phyloP scores from a whole-genome alignment of 2,113 vertebrate genomes.

The Gracilinanus agilis region DNA sequence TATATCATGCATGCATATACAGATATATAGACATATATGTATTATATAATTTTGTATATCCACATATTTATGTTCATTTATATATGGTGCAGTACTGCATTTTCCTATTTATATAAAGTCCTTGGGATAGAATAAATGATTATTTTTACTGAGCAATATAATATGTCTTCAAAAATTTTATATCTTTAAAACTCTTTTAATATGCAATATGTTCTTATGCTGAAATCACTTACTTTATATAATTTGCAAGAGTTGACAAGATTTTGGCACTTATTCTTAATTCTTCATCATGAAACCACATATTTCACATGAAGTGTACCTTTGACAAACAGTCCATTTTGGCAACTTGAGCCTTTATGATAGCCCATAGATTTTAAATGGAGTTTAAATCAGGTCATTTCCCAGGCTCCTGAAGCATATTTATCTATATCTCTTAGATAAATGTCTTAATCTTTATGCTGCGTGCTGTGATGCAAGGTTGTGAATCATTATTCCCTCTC shows the following conservation, averaged over 20 bases:
- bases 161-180: not conserved
- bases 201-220: not conserved
- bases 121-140: not conserved
- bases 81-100: not conserved
- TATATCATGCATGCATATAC: not conserved
- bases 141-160: not conserved
- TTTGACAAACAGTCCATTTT: not conserved
- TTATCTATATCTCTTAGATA: not conserved
- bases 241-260: not conserved
- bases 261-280: not conserved
- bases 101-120: not conserved
- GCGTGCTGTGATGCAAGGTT: not conserved
- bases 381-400: not conserved
- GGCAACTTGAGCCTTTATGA: not conserved
- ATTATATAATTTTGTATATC: not conserved
- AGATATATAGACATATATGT: not conserved
- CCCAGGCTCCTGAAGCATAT: not conserved
- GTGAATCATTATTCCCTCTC: not conserved
- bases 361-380: not conserved
- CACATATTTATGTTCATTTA: not conserved
- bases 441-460: not conserved
- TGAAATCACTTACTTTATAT: not conserved
- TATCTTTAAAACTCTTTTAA: not conserved
- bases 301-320: not conserved
- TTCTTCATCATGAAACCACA: not conserved